These are phyloP conservation scores for Trilocha varians DNA, from an alignment of 2,888 invertebrate species.

Conservation along the genomic window DNA sequence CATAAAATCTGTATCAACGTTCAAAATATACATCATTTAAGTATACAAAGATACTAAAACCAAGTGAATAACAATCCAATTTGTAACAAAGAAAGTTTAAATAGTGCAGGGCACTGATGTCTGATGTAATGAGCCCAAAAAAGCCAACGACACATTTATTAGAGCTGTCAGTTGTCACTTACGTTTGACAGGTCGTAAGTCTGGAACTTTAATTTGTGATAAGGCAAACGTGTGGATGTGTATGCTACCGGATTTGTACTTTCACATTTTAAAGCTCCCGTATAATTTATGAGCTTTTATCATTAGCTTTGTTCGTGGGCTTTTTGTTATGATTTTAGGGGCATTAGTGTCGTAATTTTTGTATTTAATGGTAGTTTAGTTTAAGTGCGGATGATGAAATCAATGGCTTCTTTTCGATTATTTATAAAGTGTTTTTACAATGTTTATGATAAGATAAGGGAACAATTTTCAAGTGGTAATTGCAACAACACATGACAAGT, in stretches of 20 bases:
- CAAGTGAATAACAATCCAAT: no score
- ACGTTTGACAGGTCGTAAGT: constrained; percentile 62
- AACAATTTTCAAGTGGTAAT: no score
- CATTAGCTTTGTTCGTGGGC: not conserved
- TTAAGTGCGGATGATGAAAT: constrained; percentile 1
- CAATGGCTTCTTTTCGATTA: not conserved
- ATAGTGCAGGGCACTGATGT: constrained; percentile 61
- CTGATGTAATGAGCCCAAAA: constrained; percentile 40
- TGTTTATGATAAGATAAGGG: no score
- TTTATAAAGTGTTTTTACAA: not conserved
- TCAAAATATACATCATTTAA: no score
- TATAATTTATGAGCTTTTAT: constrained; percentile 3
- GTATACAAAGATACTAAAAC: no score
- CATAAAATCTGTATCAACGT: no score
- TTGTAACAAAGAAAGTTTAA: constrained; percentile 68
- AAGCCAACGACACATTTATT: constrained; percentile 67
- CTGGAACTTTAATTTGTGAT: constrained; percentile 64
- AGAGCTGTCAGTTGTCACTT: constrained; percentile 55
- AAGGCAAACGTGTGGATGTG: constrained; percentile 52
- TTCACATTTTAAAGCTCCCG: constrained; percentile 37
- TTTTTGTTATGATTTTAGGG: not conserved
- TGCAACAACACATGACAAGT: no score
- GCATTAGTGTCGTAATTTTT: not conserved
- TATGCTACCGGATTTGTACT: constrained; percentile 55
- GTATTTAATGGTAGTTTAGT: not conserved